Percentiles rank a stretch among this genome's conserved stretches.
These are phyloP conservation scores for Phocoena sinus DNA, from an alignment of 2,113 vertebrate species.

Conservation along the genomic window DNA sequence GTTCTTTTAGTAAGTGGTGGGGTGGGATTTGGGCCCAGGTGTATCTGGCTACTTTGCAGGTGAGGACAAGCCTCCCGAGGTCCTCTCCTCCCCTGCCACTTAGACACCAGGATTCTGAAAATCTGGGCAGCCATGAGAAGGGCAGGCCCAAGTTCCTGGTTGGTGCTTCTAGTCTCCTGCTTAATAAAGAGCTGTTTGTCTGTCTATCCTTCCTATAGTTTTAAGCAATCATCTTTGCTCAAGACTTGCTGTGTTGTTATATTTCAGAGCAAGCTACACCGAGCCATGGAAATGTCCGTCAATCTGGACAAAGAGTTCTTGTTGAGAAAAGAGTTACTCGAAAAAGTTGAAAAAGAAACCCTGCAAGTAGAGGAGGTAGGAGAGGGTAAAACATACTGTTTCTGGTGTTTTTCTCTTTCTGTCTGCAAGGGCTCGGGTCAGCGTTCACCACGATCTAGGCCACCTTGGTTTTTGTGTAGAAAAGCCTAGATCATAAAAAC, in stretches of 20 bases:
- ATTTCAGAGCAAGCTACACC: conserved; percentile 82
- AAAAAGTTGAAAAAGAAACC: conserved; percentile 79
- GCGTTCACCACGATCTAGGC: not conserved
- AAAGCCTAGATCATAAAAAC: not conserved
- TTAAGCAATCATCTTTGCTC: not conserved
- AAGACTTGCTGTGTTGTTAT: not conserved
- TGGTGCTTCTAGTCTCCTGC: not conserved
- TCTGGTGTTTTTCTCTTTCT: not conserved
- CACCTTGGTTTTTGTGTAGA: not conserved
- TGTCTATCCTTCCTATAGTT: fast-evolving
- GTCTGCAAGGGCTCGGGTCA: not conserved
- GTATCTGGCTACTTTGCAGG: not conserved
- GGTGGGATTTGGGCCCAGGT: not conserved
- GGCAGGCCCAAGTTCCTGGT: not conserved
- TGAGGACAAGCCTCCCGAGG: not conserved
- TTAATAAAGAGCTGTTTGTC: not conserved
- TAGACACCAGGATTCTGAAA: not conserved
- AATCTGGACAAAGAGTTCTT: conserved; percentile 76
- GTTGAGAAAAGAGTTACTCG: conserved; percentile 76
- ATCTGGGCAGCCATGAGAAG: not conserved
- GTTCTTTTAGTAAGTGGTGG: not conserved
- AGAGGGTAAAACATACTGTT: not conserved
- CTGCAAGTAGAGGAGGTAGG: conserved; percentile 80
- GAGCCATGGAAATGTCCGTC: conserved; percentile 40
- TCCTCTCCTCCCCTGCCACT: too few species aligned